Evolutionary conservation across 2,797 vertebrate species (phyloP), one percentile per base, ranked within the genome.

Genomic region (Acanthurus tractus): DNA sequence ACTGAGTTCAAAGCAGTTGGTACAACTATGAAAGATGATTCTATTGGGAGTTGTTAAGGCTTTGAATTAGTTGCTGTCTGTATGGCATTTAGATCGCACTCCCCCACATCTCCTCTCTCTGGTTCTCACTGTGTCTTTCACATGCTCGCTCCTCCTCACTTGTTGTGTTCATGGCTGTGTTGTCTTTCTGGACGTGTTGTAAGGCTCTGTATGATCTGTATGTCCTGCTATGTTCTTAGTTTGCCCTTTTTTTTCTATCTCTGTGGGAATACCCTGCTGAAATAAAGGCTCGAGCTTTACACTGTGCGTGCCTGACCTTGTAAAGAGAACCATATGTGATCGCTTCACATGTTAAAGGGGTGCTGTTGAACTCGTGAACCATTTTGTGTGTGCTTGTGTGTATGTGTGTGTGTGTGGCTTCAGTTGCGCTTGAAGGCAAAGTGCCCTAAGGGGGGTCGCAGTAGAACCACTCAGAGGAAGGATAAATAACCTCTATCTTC

Each of bases 31-130:
- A 85, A 77, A 87, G 40, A 87, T 68, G 56, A 79, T 79, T 88
- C 86, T 57, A 2, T 40, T 70, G 89, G 92, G 90, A 88, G 70
- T 77, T 75, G 84, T 87, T 84, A 79, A 63, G 68, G 72, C 84
- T 90, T 89, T 90, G 88, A 90, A 87, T 90, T 86, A 76, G 70
- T 80, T 86, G 86, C 76, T 84, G 59, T 85, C 78, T 78, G 79
- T 85, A 49, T 80, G 74, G 48, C 71, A 70, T 88, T 87, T 79
- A 74, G 79, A 83, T 66, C 72, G 42, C 49, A 53, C 53, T 14
- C 8, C 49, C 57, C 56, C 61, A 36, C 36, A 49, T 44, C 46
- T 14, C 74, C 42, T 67, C 63, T 64, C 42, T n/a, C 45, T 62
- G 29, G 29, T 34, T 34, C 29, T 34, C 29, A 34, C 29, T 34